Evolutionary conservation across 2,888 invertebrate genomes (phyloP).

Genomic region (Phyto melanocephala): DNA sequence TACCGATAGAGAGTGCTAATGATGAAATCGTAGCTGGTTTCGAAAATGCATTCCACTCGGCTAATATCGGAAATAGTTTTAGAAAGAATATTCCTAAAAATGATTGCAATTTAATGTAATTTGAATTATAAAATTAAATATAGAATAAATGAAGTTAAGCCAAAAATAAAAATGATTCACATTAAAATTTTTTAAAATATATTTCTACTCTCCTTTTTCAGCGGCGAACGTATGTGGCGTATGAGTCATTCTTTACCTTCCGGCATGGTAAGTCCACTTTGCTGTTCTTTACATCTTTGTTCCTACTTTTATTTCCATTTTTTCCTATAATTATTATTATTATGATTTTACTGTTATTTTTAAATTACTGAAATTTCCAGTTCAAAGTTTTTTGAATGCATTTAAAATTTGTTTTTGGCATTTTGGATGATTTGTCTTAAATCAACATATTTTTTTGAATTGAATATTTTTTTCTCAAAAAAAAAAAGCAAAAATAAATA

Average conservation of each 20-base stretch:
- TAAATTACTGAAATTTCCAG: conserved; percentile 55
- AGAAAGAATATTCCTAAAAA: too few relatives aligned
- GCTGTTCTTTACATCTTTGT: conserved; percentile 50
- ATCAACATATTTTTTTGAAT: conserved; percentile 41
- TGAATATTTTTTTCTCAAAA: conserved; percentile 53
- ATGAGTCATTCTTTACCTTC: conserved; percentile 79
- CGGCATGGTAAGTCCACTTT: conserved; percentile 78
- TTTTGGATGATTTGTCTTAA: conserved; percentile 63
- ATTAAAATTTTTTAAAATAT: too few relatives aligned
- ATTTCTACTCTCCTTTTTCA: conserved; percentile 64
- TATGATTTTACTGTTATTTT: conserved; percentile 22
- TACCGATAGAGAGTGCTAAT: too few relatives aligned
- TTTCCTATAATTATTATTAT: conserved; percentile 45
- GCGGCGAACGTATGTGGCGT: conserved; percentile 79
- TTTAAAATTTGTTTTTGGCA: conserved; percentile 64
- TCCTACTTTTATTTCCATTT: conserved; percentile 53
- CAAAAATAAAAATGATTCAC: too few relatives aligned
- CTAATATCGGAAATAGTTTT: too few relatives aligned
- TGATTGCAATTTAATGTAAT: too few relatives aligned
- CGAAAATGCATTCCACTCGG: too few relatives aligned
- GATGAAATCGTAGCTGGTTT: too few relatives aligned
- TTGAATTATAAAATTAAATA: too few relatives aligned
- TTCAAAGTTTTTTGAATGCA: conserved; percentile 65
- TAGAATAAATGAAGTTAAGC: too few relatives aligned
- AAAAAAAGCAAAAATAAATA: conserved; percentile 12